phyloP scores from a whole-genome alignment of 2,888 invertebrate species.

The Andrena marginata region DNA sequence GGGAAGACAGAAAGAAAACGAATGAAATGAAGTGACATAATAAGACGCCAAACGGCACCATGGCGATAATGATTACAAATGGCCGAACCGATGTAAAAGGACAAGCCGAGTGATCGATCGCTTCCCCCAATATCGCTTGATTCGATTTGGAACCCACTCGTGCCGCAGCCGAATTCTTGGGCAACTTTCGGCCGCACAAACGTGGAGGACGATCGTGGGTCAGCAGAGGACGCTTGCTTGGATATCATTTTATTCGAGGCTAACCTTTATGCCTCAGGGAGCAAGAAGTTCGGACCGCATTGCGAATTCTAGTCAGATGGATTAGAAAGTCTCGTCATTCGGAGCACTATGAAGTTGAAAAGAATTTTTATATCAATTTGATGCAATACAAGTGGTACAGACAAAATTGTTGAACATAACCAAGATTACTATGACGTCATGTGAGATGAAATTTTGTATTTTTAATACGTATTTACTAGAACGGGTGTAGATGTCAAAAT shows the following conservation, averaged over 20 bases:
- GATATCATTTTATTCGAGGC: background rate
- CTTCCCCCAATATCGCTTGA: slow-evolving; percentile 67
- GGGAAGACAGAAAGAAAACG: slow-evolving; percentile 58
- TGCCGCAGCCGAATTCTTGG: slow-evolving; percentile 47
- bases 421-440: background rate
- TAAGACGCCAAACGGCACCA: slow-evolving; percentile 79
- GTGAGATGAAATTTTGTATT: background rate
- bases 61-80: slow-evolving; percentile 82
- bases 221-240: background rate
- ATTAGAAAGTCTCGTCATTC: background rate
- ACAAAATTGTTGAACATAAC: background rate
- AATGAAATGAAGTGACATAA: slow-evolving; percentile 78
- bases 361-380: background rate
- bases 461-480: background rate
- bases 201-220: slow-evolving; percentile 15
- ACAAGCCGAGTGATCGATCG: slow-evolving; percentile 70
- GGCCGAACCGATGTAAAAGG: slow-evolving; percentile 70
- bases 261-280: slow-evolving; percentile 6
- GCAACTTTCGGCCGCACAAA: slow-evolving; percentile 44
- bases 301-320: background rate
- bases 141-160: slow-evolving; percentile 67
- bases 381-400: background rate
- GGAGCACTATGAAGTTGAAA: background rate
- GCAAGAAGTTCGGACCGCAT: background rate
- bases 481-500: slow-evolving; percentile 24